Base-by-base conservation (phyloP, 2,113 vertebrate genomes). In the Sturnira hondurensis region DNA sequence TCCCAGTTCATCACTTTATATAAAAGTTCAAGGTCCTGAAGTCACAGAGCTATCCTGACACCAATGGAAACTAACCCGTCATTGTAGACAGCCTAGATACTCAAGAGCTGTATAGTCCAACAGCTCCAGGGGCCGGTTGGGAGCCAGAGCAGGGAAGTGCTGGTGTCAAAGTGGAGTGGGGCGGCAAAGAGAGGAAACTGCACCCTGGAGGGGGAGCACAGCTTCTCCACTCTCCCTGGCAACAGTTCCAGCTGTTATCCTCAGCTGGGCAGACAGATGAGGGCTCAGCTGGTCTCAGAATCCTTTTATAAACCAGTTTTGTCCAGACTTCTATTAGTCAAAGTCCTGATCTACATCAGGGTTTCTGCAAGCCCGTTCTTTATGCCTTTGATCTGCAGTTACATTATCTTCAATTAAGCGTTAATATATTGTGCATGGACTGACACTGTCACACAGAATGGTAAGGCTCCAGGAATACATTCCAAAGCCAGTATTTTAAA, bases 401-500 rank as follows among this genome's bases (percentile, higher is more conserved):
- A 96, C 89, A 96, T 93, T 98, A 98, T 97, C 86, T 98, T 98
- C 97, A 97, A 97, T 95, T 96, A 98, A 97, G 94, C 89, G 86
- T 96, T 97, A 97, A 98, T 98, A 95, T 87, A 94, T 70, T 97
- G 97, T 95, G 85, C 0, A 95, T 96, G 96, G 98, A 91, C 93
- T 96, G 97, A 97, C 90, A 54, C 92, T 43, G 50, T 97, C 97
- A 96, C 80, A 92, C 93, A 97, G 89, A 97, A 97, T 95, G 93
- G 96, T 80, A 97, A 89, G 80, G 54, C 71, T 88, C 80, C 93
- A 74, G 58, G 74, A 89, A 95, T 89, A 74, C 43, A 52, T 33
- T 97, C 96, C 93, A 95, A 97, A 97, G 96, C 95, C 94, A 2
- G 7, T 52, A 89, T 94, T 98, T 97, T 97, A 97, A 97, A 98